Evolutionary conservation across 2,888 invertebrate species (phyloP), one percentile per base, ranked within the genome.

Genomic region (Apodemia hepburni): DNA sequence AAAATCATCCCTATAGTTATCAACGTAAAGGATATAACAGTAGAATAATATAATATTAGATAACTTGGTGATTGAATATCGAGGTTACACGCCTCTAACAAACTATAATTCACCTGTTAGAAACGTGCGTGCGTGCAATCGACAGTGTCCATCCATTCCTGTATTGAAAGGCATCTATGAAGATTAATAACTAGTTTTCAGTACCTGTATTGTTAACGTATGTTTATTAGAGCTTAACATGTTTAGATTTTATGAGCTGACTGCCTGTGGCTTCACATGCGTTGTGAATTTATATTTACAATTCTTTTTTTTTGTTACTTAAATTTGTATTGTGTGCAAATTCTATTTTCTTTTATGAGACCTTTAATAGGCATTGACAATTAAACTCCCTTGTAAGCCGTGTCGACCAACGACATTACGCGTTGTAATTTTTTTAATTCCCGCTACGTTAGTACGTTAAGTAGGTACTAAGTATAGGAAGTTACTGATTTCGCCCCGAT

Each of bases 41-140:
- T 17, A 17, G n/a, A 17, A 8, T 8, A 47, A 7, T 47, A 47
- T 47, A 8, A 17, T 47, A 47, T 47, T 47, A 47, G 47, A 47
- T 22, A 54, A 35, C 51, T 61, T 61, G 18, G 15, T 35, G 60
- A 54, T 61, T 61, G 51, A 38, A 35, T 17, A 54, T 54, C 59
- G 15, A 45, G 27, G 57, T 22, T 57, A 27, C 27, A 57, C 29
- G 57, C 57, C 57, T 27, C 7, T 29, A 57, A 57, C 57, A 57
- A 57, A 57, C 57, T 57, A 57, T 57, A 57, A 57, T 57, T 57
- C 57, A 57, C 57, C 27, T 27, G 57, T n/a, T 27, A 57, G 22
- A 8, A 57, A 15, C 57, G 27, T 57, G 57, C 57, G 57, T 57
- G 57, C 29, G 51, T 51, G 51, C 51, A 27, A 29, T 57, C 27